phyloP scores from a whole-genome alignment of 1,140 invertebrate genomes.

The Copidosoma floridanum region DNA sequence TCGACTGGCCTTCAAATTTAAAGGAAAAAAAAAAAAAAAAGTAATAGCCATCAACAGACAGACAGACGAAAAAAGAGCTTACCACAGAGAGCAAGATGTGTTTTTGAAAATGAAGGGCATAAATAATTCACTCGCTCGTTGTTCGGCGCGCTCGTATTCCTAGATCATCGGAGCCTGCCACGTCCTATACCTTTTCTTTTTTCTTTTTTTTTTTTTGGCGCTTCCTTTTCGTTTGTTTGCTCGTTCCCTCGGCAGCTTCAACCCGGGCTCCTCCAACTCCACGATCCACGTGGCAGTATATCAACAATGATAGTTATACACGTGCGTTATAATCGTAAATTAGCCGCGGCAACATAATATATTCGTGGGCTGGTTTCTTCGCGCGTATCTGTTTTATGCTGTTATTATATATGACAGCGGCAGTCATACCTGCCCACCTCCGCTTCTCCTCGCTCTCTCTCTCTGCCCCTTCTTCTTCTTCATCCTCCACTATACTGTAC shows the following conservation, averaged over 20 bases:
- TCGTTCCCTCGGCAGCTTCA: background rate
- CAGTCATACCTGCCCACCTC: conserved; percentile 51
- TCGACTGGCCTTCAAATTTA: too few species aligned
- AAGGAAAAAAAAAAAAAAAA: too few species aligned
- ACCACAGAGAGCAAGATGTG: too few species aligned
- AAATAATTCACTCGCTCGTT: too few species aligned
- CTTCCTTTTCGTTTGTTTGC: background rate
- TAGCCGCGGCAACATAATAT: conserved; percentile 58
- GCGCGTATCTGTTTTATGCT: conserved; percentile 59
- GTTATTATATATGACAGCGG: conserved; percentile 59
- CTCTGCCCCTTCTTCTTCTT: background rate
- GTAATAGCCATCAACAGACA: too few species aligned
- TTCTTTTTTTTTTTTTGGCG: too few species aligned
- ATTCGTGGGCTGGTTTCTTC: conserved; percentile 54
- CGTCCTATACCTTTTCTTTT: too few species aligned
- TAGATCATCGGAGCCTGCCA: too few species aligned
- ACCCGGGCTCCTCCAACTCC: conserved; percentile 6
- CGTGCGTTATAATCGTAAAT: conserved; percentile 60
- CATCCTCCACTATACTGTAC: background rate
- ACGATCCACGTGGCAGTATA: conserved; percentile 16
- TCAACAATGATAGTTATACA: conserved; percentile 59
- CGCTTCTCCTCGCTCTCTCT: conserved; percentile 22
- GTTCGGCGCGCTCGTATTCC: too few species aligned
- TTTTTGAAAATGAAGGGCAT: too few species aligned
- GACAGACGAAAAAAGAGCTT: too few species aligned